Percentiles rank a stretch among this genome's conserved stretches.
These are phyloP conservation scores for Eubasilissa splendida DNA, from an alignment of 2,888 invertebrate genomes.

Conservation along the genomic window DNA sequence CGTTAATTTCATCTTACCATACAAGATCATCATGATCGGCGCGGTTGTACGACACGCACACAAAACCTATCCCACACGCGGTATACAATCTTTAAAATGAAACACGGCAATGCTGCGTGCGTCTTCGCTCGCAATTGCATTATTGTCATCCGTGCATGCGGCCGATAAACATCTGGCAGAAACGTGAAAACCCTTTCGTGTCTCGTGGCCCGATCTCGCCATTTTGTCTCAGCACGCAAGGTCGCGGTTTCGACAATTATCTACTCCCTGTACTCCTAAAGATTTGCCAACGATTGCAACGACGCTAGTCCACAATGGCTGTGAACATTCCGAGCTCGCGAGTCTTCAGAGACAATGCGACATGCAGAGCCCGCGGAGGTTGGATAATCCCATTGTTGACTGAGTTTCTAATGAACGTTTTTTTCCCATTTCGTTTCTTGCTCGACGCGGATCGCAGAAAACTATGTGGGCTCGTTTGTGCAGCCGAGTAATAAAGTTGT, in stretches of 20 bases:
- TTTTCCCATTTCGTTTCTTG: background rate
- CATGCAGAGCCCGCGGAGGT: slow-evolving; percentile 1
- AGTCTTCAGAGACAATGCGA: slow-evolving; percentile 27
- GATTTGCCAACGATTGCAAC: slow-evolving; percentile 36
- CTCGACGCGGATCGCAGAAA: background rate
- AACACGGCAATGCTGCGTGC: background rate
- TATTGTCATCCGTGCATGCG: background rate
- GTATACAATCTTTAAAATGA: background rate
- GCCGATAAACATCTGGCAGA: background rate
- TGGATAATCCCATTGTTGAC: slow-evolving; percentile 28
- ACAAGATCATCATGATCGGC: background rate
- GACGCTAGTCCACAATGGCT: slow-evolving; percentile 51
- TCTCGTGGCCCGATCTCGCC: background rate
- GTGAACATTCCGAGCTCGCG: slow-evolving; percentile 45
- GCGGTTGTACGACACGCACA: background rate
- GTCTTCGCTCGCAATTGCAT: background rate
- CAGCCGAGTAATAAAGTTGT: background rate
- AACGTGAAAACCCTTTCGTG: slow-evolving; percentile 11
- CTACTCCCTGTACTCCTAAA: slow-evolving; percentile 13
- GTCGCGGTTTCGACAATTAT: slow-evolving; percentile 15
- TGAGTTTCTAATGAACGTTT: slow-evolving; percentile 25
- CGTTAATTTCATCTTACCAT: background rate
- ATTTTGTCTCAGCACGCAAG: slow-evolving; percentile 10
- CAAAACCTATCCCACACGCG: background rate
- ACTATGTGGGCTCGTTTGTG: background rate